Base-by-base conservation (phyloP, 2,113 vertebrate species). In the Cranoglanis bouderius region DNA sequence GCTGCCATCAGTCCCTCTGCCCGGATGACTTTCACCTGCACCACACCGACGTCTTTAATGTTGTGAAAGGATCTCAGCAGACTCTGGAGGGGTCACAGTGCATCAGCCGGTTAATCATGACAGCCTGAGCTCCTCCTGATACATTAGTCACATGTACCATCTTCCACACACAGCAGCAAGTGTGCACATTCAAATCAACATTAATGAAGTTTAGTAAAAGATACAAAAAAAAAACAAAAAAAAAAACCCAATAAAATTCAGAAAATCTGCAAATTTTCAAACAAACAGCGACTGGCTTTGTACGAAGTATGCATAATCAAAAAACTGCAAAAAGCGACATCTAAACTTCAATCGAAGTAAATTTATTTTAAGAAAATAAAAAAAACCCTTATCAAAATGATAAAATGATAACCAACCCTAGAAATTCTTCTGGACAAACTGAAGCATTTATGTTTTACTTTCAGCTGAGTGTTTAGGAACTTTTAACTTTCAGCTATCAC, bases 1-100 rank as follows among this genome's bases (percentile, higher is more conserved):
- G 98, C 98, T 63, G 97, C 98, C 98, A 99, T 98, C 95, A 99
- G 95, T 77, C 98, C 98, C 95, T 99, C 98, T 57, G 98, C 98
- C 92, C 96, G 96, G 95, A 99, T 98, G 93, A 99, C 97, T 95
- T 99, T 99, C 94, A 99, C 97, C 94, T 99, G 98, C 92, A 99
- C 97, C 92, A 99, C 95, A 72, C 98, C 98, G 87, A 99, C 98
- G 84, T 99, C 98, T 89, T 97, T 99, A 92, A 99, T 92, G 94
- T 97, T 98, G 93, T 95, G 95, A 92, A 99, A 96, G 88, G 97
- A 98, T 92, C 94, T 93, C 95, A 97, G 91, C 77, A 96, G 93
- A 89, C 95, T 96, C 98, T 99, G 95, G 82, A 96, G 96, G 97
- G 94, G 90, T 96, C 94, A 94, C 93, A n/a, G 90, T 86, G 91